These are phyloP conservation scores for Drosophila pseudotalamancana DNA, from an alignment of 2,888 invertebrate genomes.

Conservation along the genomic window DNA sequence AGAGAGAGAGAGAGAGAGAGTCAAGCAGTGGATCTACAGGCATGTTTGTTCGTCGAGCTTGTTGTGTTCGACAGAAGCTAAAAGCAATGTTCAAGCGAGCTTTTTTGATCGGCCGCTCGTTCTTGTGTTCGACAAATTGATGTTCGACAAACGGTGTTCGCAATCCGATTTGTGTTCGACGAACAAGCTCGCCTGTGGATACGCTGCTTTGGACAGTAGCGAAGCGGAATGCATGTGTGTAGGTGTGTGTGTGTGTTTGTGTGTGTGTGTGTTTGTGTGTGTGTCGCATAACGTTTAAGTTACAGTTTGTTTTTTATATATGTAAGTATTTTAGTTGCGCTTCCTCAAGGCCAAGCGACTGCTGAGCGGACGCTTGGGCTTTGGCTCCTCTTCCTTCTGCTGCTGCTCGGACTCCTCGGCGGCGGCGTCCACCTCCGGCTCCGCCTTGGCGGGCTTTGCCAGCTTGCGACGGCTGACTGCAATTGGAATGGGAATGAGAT, in stretches of 20 bases:
- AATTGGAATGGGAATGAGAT: background rate
- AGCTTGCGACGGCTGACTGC: conserved; percentile 81
- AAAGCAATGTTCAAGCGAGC: too few species aligned
- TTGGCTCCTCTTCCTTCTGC: conserved; percentile 81
- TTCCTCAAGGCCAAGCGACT: conserved; percentile 82
- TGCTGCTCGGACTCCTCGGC: conserved; percentile 80
- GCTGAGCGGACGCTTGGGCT: conserved; percentile 78
- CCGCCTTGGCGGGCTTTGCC: conserved; percentile 74
- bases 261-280: conserved; percentile 4
- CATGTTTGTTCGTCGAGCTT: too few species aligned
- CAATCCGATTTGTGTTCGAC: too few species aligned
- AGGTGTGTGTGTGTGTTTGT: too few species aligned
- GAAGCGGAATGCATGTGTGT: too few species aligned
- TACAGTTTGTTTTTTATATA: conserved; percentile 8
- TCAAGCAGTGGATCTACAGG: background rate
- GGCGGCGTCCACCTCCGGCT: conserved; percentile 70
- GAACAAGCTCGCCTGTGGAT: too few species aligned
- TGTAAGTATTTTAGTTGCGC: conserved; percentile 70
- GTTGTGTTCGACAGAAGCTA: too few species aligned
- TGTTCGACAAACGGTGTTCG: too few species aligned
- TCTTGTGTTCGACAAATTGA: too few species aligned
- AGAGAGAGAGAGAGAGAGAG: background rate
- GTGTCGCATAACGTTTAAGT: conserved; percentile 15
- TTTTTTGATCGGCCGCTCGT: too few species aligned
- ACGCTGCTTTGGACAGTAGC: too few species aligned